Conservation (phyloP, 2,888 invertebrate species). For the Vannuccia rotundouncinata region DNA sequence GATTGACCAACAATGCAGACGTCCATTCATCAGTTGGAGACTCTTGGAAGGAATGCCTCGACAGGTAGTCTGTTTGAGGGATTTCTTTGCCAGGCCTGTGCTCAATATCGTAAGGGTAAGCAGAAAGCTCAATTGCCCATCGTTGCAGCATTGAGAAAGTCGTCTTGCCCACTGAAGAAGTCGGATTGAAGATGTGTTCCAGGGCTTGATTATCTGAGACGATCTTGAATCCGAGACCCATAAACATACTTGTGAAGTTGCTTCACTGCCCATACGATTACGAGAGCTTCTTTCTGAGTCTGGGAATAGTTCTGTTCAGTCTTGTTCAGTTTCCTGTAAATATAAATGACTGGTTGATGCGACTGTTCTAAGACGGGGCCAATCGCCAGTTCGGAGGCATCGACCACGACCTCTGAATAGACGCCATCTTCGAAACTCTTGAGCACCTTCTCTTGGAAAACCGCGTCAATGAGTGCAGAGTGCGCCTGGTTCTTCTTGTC, state of each 20-base stretch:
- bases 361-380: neutral
- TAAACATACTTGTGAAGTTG: neutral
- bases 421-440: neutral
- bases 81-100: neutral
- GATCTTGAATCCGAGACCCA: neutral
- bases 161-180: neutral
- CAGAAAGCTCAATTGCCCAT: constrained; percentile 1
- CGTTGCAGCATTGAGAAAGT: constrained; percentile 11
- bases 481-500: neutral
- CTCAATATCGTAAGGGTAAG: neutral
- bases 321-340: neutral
- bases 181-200: constrained; percentile 1
- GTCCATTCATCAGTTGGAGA: neutral
- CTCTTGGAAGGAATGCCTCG: neutral
- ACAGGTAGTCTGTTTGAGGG: constrained; percentile 2
- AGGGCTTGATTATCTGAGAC: constrained; percentile 2
- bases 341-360: neutral
- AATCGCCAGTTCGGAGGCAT: neutral
- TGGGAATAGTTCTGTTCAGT: neutral
- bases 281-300: neutral
- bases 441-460: neutral
- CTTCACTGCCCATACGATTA: neutral
- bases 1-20: neutral
- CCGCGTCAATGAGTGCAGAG: neutral
- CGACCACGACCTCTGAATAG: neutral